Percentiles rank a stretch among this genome's conserved stretches.
phyloP scores from a whole-genome alignment of 2,113 vertebrate genomes.

The Albula goreensis region DNA sequence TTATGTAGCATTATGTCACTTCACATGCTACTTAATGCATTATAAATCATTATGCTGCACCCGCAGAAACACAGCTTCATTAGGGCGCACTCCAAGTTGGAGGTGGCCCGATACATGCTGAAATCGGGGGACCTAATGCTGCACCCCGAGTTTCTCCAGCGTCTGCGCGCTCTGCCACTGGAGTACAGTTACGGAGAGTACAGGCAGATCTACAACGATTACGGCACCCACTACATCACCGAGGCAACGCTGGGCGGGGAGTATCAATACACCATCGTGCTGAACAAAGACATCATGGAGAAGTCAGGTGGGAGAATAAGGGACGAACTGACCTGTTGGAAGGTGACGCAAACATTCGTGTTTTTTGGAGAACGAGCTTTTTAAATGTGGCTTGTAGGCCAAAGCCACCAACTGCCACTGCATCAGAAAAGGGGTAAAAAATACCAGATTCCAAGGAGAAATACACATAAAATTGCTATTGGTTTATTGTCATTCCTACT shows the following conservation, averaged over 20 bases:
- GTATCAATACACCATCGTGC: conserved; percentile 79
- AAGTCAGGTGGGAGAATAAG: conserved; percentile 61
- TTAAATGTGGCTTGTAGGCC: too few relatives aligned
- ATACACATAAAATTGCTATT: too few relatives aligned
- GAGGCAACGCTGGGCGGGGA: conserved; percentile 82
- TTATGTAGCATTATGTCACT: too few relatives aligned
- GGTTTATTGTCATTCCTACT: too few relatives aligned
- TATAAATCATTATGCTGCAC: not conserved
- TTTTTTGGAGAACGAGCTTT: too few relatives aligned
- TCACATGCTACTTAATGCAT: too few relatives aligned
- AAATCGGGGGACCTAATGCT: conserved; percentile 79
- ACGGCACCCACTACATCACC: conserved; percentile 84
- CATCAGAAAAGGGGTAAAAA: too few relatives aligned
- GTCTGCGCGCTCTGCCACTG: conserved; percentile 73
- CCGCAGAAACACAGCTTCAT: conserved; percentile 77
- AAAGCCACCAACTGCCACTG: too few relatives aligned
- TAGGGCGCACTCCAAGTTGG: conserved; percentile 72
- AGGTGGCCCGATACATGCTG: conserved; percentile 78
- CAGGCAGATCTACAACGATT: conserved; percentile 82
- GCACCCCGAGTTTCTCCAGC: conserved; percentile 80
- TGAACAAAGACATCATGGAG: conserved; percentile 70
- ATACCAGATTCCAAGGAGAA: too few relatives aligned
- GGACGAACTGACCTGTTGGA: too few relatives aligned
- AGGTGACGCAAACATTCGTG: too few relatives aligned
- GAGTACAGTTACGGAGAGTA: conserved; percentile 86